These are phyloP conservation scores for Heliopora coerulea DNA, from an alignment of 92 coral and sea anemone genomes.

Conservation along the genomic window DNA sequence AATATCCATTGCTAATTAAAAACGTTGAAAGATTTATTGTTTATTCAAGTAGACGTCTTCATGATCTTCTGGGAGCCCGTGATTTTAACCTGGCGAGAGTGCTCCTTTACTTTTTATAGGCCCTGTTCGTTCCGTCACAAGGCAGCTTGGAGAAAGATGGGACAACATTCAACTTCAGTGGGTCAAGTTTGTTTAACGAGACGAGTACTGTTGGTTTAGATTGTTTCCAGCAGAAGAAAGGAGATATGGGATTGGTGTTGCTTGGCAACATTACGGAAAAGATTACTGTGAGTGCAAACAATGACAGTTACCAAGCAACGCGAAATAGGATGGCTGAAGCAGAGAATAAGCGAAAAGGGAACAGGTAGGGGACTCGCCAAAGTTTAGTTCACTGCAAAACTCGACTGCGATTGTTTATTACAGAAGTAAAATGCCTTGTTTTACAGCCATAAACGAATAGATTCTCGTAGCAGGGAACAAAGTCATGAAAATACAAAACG, in stretches of 20 bases:
- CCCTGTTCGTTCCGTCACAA: slow-evolving; percentile 24
- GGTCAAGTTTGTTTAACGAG: slow-evolving; percentile 7
- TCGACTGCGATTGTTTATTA: too few relatives aligned
- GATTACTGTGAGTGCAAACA: slow-evolving; percentile 78
- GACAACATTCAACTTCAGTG: slow-evolving; percentile 45
- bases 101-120: not conserved
- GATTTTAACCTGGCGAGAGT: too few relatives aligned
- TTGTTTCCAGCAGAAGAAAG: slow-evolving; percentile 70
- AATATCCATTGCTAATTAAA: too few relatives aligned
- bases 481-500: too few relatives aligned
- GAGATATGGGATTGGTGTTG: slow-evolving; percentile 52
- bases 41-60: too few relatives aligned
- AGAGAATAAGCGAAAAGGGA: slow-evolving; percentile 85
- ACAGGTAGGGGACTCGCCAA: slow-evolving; percentile 69
- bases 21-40: too few relatives aligned
- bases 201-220: slow-evolving; percentile 52
- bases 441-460: too few relatives aligned
- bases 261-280: slow-evolving; percentile 85
- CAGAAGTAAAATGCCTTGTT: too few relatives aligned
- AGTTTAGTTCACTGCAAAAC: too few relatives aligned
- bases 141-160: slow-evolving; percentile 44
- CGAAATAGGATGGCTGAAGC: slow-evolving; percentile 87
- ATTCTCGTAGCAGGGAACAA: too few relatives aligned
- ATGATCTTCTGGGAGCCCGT: too few relatives aligned
- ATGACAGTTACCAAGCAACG: slow-evolving; percentile 92